Evolutionary conservation across 2,113 vertebrate species (phyloP).

Genomic region (Pogona vitticeps): DNA sequence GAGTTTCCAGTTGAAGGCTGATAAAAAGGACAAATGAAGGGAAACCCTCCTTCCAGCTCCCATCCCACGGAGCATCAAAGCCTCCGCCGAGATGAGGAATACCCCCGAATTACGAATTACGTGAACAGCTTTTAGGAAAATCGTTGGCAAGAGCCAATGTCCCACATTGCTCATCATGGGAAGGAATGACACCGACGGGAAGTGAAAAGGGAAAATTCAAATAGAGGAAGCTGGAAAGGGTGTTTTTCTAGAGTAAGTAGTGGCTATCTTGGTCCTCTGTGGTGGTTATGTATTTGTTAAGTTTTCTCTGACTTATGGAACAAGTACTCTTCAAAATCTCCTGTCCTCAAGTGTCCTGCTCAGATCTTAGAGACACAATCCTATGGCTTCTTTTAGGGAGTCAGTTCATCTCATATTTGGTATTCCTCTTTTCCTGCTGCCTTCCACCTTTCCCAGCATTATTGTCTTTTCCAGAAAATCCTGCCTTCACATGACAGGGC

Average conservation of each 20-base stretch:
- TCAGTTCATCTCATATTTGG: no score
- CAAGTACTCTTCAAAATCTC: no score
- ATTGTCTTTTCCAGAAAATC: conserved; percentile 42
- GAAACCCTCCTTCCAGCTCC: conserved; percentile 22
- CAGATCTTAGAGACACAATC: no score
- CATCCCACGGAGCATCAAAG: not conserved
- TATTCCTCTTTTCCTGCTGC: not conserved
- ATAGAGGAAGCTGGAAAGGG: conserved; percentile 74
- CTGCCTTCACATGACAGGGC: no score
- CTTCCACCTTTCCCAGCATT: no score
- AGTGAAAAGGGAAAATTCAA: conserved; percentile 75
- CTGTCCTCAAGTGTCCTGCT: no score
- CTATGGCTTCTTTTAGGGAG: no score
- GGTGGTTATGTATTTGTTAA: no score
- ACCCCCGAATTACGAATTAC: not conserved
- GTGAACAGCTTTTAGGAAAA: conserved; percentile 59
- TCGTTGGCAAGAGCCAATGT: conserved; percentile 47
- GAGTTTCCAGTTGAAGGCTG: conserved; percentile 39
- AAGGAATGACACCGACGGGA: conserved; percentile 66
- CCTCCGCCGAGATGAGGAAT: not conserved
- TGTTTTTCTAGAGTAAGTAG: conserved; percentile 68
- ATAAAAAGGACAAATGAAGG: not conserved
- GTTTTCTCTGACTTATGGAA: no score
- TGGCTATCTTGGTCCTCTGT: conserved; percentile 60
- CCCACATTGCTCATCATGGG: conserved; percentile 57